These are phyloP conservation scores for Diadumene lineata DNA, from an alignment of 92 coral and sea anemone species.

Conservation along the genomic window DNA sequence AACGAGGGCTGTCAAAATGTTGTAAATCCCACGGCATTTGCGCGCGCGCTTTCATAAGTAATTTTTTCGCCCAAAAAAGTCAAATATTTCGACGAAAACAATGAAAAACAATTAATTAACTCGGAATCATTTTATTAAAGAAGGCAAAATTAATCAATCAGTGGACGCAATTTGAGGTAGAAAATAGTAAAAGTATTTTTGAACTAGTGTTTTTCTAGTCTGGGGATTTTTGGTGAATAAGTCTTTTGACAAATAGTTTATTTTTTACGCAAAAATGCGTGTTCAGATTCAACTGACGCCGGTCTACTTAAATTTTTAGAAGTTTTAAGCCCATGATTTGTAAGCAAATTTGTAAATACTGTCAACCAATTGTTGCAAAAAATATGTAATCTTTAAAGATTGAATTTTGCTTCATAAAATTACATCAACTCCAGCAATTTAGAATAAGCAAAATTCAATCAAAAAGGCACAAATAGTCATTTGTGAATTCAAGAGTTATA, in stretches of 20 bases:
- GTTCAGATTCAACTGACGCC: background rate
- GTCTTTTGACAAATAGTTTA: background rate
- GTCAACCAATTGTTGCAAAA: background rate
- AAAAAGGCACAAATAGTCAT: background rate
- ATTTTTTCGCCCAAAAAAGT: background rate
- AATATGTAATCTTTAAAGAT: too few species aligned
- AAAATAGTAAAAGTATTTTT: too few species aligned
- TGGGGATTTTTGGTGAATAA: background rate
- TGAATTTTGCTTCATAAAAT: too few species aligned
- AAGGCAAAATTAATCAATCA: too few species aligned
- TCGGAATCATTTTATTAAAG: background rate
- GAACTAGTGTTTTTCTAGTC: background rate
- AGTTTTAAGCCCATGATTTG: background rate
- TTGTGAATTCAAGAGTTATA: background rate
- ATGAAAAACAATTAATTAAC: background rate
- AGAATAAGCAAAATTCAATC: background rate
- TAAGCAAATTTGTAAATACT: background rate
- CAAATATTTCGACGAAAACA: background rate
- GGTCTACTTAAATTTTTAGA: too few species aligned
- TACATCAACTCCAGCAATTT: background rate
- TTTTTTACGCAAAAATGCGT: background rate
- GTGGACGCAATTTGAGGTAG: too few species aligned
- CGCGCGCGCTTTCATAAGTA: background rate
- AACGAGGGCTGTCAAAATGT: too few species aligned
- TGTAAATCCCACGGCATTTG: too few species aligned